These are phyloP conservation scores for Sylvietta virens DNA, from an alignment of 2,113 vertebrate genomes.

Conservation along the genomic window DNA sequence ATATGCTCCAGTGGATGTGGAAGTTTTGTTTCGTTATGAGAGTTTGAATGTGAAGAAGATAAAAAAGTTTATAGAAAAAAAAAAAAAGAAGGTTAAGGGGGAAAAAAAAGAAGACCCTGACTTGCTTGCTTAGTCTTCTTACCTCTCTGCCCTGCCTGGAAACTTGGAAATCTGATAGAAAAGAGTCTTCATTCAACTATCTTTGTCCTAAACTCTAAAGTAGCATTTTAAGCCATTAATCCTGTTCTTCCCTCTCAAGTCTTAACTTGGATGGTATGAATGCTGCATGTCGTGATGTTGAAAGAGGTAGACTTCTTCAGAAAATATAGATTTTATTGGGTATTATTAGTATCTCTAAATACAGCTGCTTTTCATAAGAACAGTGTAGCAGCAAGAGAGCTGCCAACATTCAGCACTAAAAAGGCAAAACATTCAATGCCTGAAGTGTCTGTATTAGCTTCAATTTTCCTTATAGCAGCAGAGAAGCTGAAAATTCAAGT, in stretches of 20 bases:
- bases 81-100: background rate
- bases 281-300: background rate
- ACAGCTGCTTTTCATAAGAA: constrained; percentile 24
- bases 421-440: background rate
- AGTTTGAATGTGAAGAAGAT: background rate
- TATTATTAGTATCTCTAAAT: background rate
- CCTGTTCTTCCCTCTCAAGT: background rate
- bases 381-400: background rate
- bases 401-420: constrained; percentile 1
- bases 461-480: background rate
- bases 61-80: background rate
- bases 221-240: background rate
- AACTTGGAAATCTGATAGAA: background rate
- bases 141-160: background rate
- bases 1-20: background rate
- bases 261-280: background rate
- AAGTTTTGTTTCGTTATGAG: background rate
- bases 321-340: background rate
- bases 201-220: background rate
- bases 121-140: background rate
- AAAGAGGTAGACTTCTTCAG: background rate
- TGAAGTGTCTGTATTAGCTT: background rate
- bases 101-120: background rate
- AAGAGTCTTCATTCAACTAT: background rate
- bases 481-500: background rate